Base-by-base conservation (phyloP, 2,888 invertebrate species). In the Eristalinus aeneus region DNA sequence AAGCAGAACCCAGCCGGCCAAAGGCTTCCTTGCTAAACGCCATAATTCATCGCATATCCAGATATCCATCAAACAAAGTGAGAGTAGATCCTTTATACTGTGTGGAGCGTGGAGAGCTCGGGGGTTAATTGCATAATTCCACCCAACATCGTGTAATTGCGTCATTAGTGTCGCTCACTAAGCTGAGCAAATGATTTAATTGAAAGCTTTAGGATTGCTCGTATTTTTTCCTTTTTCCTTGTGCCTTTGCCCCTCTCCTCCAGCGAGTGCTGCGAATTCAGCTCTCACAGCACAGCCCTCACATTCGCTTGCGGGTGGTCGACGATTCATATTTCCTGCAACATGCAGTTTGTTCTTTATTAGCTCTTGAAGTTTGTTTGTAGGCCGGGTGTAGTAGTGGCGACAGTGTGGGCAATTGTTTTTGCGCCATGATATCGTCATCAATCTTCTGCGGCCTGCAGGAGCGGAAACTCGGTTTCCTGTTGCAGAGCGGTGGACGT, bases 171-270 rank as follows among this genome's bases (percentile, higher is more conserved):
- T 31, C 36, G 54, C 46, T 46, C 46, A 31, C 78, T 77, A 78
- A 72, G 46, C 32, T 72, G 71, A 58, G 78, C 71, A 73, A 79
- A 67, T 61, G 54, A 67, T 60, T 72, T 73, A 67, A 73, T 73
- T 67, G 67, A 79, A 79, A 73, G 79, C 72, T 67, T 60, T 22
- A 9, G 16, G 67, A 16, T 61, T 61, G 20, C 4, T 27, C 2
- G 27, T 27, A 1, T 53, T 31, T 31, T 23, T 12, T 39, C 32
- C 12, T 36, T 39, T 39, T 27, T n/a, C 16, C 20, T 34, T 12
- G 9, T 20, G 5, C 16, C 1, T 23, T 22, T 27, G 27, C 2
- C 27, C 2, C 27, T 27, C 27, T 27, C 27, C 27, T 27, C 27
- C 5, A 3, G 27, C 27, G 5, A 5, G 27, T 5, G 27, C 5